These are phyloP conservation scores for Sinotaia quadrata DNA, from an alignment of 2,888 invertebrate species.

Conservation along the genomic window DNA sequence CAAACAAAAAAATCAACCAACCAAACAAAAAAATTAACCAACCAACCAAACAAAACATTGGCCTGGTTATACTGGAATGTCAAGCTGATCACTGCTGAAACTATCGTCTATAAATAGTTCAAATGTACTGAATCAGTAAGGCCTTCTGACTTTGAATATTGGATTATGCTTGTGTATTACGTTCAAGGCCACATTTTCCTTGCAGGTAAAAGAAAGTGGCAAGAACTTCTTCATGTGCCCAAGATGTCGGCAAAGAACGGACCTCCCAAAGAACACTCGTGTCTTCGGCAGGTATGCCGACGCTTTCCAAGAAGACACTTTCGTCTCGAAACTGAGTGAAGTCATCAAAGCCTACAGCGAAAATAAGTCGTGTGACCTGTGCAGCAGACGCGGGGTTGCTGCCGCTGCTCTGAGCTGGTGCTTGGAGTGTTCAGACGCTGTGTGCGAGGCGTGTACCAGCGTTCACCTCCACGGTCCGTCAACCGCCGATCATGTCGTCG, in stretches of 20 bases:
- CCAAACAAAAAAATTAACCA: too few species aligned
- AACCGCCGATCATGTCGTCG: constrained; percentile 50
- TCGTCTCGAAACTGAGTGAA: constrained; percentile 51
- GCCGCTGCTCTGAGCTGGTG: constrained; percentile 51
- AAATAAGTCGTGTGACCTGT: constrained; percentile 56
- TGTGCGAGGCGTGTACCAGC: constrained; percentile 52
- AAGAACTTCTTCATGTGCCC: constrained; percentile 45
- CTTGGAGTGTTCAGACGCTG: constrained; percentile 57
- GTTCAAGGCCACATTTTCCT: too few species aligned
- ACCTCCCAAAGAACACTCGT: constrained; percentile 40
- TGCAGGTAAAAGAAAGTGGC: constrained; percentile 23
- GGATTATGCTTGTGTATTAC: too few species aligned
- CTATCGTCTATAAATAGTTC: too few species aligned
- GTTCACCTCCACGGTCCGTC: constrained; percentile 52
- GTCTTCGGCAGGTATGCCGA: constrained; percentile 43
- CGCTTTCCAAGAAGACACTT: constrained; percentile 47
- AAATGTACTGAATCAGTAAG: too few species aligned
- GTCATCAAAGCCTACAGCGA: constrained; percentile 46
- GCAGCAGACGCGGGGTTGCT: constrained; percentile 44
- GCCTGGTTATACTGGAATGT: too few species aligned
- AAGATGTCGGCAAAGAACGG: constrained; percentile 47
- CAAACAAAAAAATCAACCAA: too few species aligned
- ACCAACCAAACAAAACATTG: too few species aligned
- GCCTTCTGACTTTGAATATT: too few species aligned
- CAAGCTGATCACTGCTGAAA: not conserved